Evolutionary conservation across 2,888 invertebrate genomes (phyloP), one percentile per base, ranked within the genome.

Genomic region (Eudasyphora cyanicolor): DNA sequence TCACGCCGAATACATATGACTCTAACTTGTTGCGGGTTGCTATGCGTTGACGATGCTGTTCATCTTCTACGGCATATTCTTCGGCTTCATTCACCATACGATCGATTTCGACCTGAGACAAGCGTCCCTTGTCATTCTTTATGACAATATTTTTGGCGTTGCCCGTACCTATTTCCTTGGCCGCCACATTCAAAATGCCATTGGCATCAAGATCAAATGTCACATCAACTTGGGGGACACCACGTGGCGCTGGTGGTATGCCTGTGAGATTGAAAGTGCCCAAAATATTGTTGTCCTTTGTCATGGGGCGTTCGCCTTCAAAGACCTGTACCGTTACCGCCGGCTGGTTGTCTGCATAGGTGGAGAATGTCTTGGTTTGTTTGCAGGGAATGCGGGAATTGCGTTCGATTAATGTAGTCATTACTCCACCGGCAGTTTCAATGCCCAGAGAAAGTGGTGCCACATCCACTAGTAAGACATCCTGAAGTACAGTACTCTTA

Each of bases 221-320:
- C 24, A 97, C 96, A 90, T 96, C 98, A 93, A 95, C 98, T 92
- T 95, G 97, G 85, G 95, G 98, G 85, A 95, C 98, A 90, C 95
- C 98, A 85, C 95, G 96, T 80, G 95, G 98, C 90, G 96, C 97
- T n/a, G 98, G 98, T 1, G 98, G 98, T 89, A 99, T 98, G 42
- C 98, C 98, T 6, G 97, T 96, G 73, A 99, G 94, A 92, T 99
- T 97, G 92, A 99, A 99, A 91, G 97, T 98, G 77, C 99, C 99
- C 85, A 99, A 94, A 57, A 97, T 93, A 91, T 98, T 97, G 93
- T 98, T 98, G 92, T 98, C 98, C 89, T 96, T 97, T 86, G 98
- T 98, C 97, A 98, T 96, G 60, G 97, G 96, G 45, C 97, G 93
- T 91, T 96, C 96, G 35, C 96, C 96, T 90, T 96, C 95, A 89